These are phyloP conservation scores for Reticulitermes lucifugus DNA, from an alignment of 2,888 invertebrate genomes.

Conservation along the genomic window DNA sequence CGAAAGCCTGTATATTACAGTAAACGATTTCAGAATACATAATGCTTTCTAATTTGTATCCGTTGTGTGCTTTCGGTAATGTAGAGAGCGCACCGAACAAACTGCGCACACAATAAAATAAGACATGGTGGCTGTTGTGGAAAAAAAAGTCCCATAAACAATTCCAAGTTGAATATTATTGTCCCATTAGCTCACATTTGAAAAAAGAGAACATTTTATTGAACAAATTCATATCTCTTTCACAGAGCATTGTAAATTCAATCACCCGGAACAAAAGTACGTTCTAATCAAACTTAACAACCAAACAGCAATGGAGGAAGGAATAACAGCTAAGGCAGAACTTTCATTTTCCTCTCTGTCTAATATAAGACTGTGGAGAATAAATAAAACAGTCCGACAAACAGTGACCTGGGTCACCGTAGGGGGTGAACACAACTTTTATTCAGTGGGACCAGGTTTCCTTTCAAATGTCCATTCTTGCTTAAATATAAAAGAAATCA, in stretches of 20 bases:
- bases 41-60: no score
- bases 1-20: no score
- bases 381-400: conserved; percentile 37
- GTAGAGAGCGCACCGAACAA: neutral
- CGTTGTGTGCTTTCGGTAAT: neutral
- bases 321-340: conserved; percentile 14
- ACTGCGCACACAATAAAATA: neutral
- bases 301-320: conserved; percentile 1
- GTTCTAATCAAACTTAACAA: conserved; percentile 5
- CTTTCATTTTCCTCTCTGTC: neutral
- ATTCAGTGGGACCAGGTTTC: conserved; percentile 23
- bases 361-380: conserved; percentile 10
- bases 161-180: conserved; percentile 10
- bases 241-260: conserved; percentile 17
- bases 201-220: neutral
- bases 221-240: conserved; percentile 4
- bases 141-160: neutral
- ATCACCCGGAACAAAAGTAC: conserved; percentile 17
- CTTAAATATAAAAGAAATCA: conserved; percentile 8
- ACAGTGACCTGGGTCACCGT: neutral
- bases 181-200: neutral
- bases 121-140: neutral
- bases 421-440: conserved; percentile 6
- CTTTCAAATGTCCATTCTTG: neutral
- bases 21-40: no score